phyloP scores from a whole-genome alignment of 2,797 vertebrate genomes.

The Anguilla marmorata region DNA sequence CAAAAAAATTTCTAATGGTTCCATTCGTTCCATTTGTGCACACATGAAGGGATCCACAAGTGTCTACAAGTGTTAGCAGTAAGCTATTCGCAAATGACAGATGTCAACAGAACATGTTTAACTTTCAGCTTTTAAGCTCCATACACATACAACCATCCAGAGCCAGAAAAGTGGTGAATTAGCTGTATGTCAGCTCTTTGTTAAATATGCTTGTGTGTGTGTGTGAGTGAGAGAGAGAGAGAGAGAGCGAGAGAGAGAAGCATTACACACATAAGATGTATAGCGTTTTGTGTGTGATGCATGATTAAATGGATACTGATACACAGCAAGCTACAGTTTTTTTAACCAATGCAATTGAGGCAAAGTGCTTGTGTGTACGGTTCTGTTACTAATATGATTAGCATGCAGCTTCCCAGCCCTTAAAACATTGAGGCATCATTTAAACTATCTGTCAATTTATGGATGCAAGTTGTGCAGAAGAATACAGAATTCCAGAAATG shows the following conservation, averaged over 20 bases:
- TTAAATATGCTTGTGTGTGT: slow-evolving; percentile 33
- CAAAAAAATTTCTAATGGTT: background rate
- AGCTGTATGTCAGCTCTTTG: background rate
- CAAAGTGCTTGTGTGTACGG: background rate
- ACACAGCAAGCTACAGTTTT: background rate
- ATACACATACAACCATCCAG: slow-evolving; percentile 45
- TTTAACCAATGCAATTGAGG: background rate
- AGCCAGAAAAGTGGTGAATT: slow-evolving; percentile 36
- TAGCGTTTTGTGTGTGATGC: background rate
- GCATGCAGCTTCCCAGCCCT: background rate
- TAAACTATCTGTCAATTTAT: background rate
- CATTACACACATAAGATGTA: background rate
- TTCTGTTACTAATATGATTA: slow-evolving; percentile 1
- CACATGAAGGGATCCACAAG: background rate
- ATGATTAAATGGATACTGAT: background rate
- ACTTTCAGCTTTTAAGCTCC: slow-evolving; percentile 23
- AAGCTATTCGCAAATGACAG: background rate
- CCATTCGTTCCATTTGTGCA: background rate
- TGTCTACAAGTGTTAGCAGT: accelerated
- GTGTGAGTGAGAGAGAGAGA: slow-evolving; percentile 27
- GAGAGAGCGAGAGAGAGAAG: background rate
- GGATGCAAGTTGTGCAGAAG: background rate
- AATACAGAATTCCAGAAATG: background rate
- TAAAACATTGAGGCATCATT: background rate
- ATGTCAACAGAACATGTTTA: slow-evolving; percentile 40